A percentile compares a stretch with the other conserved stretches of the same genome.
phyloP scores from a whole-genome alignment of 2,888 invertebrate species.

The Troides aeacus region DNA sequence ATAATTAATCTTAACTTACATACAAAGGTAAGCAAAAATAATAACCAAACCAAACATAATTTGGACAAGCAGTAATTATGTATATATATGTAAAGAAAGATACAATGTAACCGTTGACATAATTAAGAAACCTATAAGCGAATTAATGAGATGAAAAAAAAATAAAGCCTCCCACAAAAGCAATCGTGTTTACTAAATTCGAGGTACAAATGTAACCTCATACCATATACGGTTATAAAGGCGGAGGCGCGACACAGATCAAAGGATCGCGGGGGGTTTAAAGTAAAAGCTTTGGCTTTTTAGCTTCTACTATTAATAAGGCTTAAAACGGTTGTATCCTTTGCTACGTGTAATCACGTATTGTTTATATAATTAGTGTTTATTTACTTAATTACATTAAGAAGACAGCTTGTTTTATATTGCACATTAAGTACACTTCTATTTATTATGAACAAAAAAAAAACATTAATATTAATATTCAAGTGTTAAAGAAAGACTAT shows the following conservation, averaged over 20 bases:
- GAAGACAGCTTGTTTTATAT: too few species aligned
- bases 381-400: too few species aligned
- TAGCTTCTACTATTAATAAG: slow-evolving; percentile 39
- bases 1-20: neutral
- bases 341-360: slow-evolving; percentile 15
- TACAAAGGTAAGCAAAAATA: too few species aligned
- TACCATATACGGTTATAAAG: slow-evolving; percentile 71
- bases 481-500: too few species aligned
- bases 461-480: too few species aligned
- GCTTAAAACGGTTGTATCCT: slow-evolving; percentile 12
- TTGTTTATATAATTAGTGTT: slow-evolving; percentile 3
- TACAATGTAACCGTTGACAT: slow-evolving; percentile 1
- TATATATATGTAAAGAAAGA: neutral
- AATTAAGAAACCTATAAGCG: slow-evolving; percentile 4
- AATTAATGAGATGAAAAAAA: slow-evolving; percentile 27
- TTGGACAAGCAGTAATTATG: neutral
- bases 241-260: slow-evolving; percentile 55
- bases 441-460: too few species aligned
- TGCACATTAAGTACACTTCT: too few species aligned
- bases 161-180: slow-evolving; percentile 29
- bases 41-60: neutral
- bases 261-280: slow-evolving; percentile 63
- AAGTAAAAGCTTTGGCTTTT: slow-evolving; percentile 63
- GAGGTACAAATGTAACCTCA: slow-evolving; percentile 52
- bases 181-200: slow-evolving; percentile 43